Evolutionary conservation across 2,113 vertebrate genomes (phyloP).

Genomic region (Neolamprologus tretocephalus): DNA sequence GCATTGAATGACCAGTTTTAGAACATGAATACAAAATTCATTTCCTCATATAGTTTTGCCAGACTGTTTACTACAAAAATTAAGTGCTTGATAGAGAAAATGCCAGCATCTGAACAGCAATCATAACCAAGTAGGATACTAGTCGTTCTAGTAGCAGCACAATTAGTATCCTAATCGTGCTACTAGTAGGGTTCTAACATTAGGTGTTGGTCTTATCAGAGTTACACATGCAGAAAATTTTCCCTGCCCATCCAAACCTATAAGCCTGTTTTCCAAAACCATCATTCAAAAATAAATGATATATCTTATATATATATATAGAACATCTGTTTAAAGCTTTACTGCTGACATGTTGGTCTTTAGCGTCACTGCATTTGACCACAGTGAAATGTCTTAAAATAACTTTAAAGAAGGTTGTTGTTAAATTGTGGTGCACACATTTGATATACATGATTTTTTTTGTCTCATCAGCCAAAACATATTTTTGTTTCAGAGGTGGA

Average conservation of each 20-base stretch:
- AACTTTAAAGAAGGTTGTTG: neutral
- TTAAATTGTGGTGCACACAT: neutral
- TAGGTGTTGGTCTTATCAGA: neutral
- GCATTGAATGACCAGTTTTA: neutral
- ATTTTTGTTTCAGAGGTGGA: neutral
- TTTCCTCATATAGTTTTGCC: neutral
- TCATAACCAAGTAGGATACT: neutral
- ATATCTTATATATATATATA: neutral
- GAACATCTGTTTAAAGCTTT: neutral
- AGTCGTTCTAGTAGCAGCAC: neutral
- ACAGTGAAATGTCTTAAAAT: neutral
- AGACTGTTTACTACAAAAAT: neutral
- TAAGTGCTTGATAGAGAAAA: neutral
- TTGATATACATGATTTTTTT: neutral
- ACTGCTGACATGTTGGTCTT: neutral
- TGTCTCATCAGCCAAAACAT: neutral
- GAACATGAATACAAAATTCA: neutral
- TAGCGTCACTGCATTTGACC: neutral
- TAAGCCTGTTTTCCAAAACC: neutral
- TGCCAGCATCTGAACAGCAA: neutral
- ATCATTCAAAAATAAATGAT: neutral
- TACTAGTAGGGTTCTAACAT: neutral
- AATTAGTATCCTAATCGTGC: neutral
- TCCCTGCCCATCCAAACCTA: neutral
- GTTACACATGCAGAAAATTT: neutral